Evolutionary conservation across 2,888 invertebrate species (phyloP).

Genomic region (Acleris laterana): DNA sequence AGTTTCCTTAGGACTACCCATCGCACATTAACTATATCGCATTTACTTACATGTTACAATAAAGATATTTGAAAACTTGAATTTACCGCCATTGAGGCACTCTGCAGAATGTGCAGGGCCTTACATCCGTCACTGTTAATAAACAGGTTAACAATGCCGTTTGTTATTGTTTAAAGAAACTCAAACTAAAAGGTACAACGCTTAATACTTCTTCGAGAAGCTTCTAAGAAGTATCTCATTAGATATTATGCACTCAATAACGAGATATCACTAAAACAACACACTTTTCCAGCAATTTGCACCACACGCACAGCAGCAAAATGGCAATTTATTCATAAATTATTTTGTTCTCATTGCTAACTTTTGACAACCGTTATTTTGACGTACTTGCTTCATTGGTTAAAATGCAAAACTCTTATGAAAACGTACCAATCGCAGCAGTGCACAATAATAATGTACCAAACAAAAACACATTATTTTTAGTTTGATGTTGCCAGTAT

Average conservation of each 20-base stretch:
- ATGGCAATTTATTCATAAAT: constrained; percentile 63
- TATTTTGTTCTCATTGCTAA: constrained; percentile 43
- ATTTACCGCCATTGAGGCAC: constrained; percentile 80
- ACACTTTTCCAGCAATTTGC: constrained; percentile 45
- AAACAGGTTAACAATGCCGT: constrained; percentile 79
- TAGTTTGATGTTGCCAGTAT: constrained; percentile 18
- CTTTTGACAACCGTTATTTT: background rate
- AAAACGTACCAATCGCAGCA: constrained; percentile 12
- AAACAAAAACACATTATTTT: constrained; percentile 13
- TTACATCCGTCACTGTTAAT: constrained; percentile 82
- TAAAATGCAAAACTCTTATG: background rate
- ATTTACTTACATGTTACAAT: constrained; percentile 58
- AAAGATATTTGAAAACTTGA: constrained; percentile 64
- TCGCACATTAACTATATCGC: constrained; percentile 51
- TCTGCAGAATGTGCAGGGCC: constrained; percentile 80
- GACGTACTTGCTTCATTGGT: constrained; percentile 5
- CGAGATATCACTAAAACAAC: constrained; percentile 44
- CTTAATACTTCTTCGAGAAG: constrained; percentile 10
- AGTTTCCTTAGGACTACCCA: constrained; percentile 76
- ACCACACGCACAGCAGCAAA: constrained; percentile 55
- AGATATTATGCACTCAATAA: constrained; percentile 41
- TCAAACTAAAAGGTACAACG: constrained; percentile 38
- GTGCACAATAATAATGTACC: background rate
- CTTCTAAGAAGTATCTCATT: constrained; percentile 15
- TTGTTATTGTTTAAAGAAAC: constrained; percentile 51